Percentiles rank a stretch among this genome's conserved stretches.
phyloP scores from a whole-genome alignment of 2,888 invertebrate species.

The Eueremaeus valkanovi region DNA sequence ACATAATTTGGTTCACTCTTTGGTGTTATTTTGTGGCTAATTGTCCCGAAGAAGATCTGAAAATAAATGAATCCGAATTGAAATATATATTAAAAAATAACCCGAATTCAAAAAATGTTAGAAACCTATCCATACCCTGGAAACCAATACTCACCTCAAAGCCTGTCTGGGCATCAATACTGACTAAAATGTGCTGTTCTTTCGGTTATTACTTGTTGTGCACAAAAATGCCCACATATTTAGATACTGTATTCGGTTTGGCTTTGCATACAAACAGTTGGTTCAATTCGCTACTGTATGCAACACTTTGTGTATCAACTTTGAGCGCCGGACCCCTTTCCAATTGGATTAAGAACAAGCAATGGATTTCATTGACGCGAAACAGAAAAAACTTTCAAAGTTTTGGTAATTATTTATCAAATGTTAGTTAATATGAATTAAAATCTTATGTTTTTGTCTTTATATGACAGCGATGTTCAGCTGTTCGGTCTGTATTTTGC shows the following conservation, averaged over 20 bases:
- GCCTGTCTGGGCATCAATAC: constrained; percentile 22
- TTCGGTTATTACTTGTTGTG: constrained; percentile 38
- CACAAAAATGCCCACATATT: constrained; percentile 37
- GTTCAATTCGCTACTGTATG: constrained; percentile 11
- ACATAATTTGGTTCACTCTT: not conserved
- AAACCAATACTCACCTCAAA: not conserved
- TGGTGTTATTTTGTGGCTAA: constrained; percentile 1
- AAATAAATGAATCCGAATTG: not conserved
- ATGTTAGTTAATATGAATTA: no score
- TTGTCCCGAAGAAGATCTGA: not conserved
- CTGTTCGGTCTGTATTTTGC: not conserved
- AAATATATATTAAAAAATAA: not conserved
- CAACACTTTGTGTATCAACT: not conserved
- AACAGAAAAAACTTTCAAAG: constrained; percentile 17
- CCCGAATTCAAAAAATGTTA: not conserved
- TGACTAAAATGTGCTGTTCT: constrained; percentile 5
- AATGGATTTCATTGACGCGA: not conserved
- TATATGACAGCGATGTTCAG: not conserved
- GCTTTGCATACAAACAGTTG: constrained; percentile 31
- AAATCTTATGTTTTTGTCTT: no score
- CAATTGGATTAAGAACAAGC: not conserved
- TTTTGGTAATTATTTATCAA: not conserved
- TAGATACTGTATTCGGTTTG: constrained; percentile 2
- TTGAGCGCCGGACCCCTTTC: not conserved
- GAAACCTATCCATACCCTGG: constrained; percentile 25